Evolutionary conservation across 2,888 invertebrate species (phyloP), one percentile per base, ranked within the genome.

Genomic region (Acanthococcus lagerstroemiae): DNA sequence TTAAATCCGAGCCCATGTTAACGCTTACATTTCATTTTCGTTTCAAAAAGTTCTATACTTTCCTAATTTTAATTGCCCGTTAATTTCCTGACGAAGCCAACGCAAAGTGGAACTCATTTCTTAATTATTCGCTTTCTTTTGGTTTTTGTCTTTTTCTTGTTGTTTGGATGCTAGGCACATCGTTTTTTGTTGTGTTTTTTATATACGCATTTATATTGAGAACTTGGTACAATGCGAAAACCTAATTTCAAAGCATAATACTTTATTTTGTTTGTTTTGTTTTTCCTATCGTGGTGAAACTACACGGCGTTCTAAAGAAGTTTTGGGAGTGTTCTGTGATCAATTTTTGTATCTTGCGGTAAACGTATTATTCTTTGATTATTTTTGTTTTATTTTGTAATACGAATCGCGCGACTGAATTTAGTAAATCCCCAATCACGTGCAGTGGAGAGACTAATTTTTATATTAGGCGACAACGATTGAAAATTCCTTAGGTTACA

Each of bases 271-370:
- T 26, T 54, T 2, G 9, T 27, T 55, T 2, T 22, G 15, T 25
- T 26, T 25, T 26, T 55, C 7, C 27, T 27, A 22, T 54, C 17
- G 26, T 27, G n/a, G n/a, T n/a, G 17, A 55, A 25, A 27, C n/a
- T 26, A 22, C 22, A 44, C 24, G 25, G 25, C 46, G 27, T 61
- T 61, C 37, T 50, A n/a, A n/a, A 52, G 50, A 44, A 21, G 54
- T 52, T 52, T n/a, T 52, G 52, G 24, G 63, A 44, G 17, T 63
- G 37, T 63, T 54, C 63, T 63, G 63, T 63, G 63, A 63, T 63
- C 25, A 63, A 61, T 61, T 61, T 52, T 61, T 46, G 50, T 30
- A n/a, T 48, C 54, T 63, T 52, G 24, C 52, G 52, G 52, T 63
- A 57, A 56, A 45, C 26, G 50, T 61, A 50, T 25, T 9, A 19